These are phyloP conservation scores for Amiota mariae DNA, from an alignment of 2,888 invertebrate genomes.

Conservation along the genomic window DNA sequence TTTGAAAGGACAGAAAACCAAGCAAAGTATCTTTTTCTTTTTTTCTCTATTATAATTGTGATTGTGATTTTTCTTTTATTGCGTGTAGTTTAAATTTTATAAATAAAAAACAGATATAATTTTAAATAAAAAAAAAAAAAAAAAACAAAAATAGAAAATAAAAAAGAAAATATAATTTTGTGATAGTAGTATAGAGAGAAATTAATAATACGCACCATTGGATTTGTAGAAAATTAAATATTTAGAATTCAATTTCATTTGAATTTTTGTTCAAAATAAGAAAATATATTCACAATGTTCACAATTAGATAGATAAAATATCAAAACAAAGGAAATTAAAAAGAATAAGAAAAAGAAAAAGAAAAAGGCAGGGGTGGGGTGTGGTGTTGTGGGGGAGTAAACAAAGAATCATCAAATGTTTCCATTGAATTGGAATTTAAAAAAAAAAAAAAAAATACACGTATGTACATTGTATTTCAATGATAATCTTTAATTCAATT, in stretches of 20 bases:
- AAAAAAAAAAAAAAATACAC: too few relatives aligned
- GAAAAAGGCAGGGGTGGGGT: not conserved
- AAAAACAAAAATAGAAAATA: not conserved
- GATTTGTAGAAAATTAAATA: not conserved
- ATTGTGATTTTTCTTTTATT: constrained; percentile 14
- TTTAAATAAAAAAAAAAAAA: constrained; percentile 5
- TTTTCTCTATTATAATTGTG: constrained; percentile 25
- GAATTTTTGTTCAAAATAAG: not conserved
- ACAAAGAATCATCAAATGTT: too few relatives aligned
- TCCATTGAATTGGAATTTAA: too few relatives aligned
- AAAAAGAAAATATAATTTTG: not conserved
- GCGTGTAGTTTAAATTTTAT: constrained; percentile 9
- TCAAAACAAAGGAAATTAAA: not conserved
- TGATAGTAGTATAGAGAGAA: not conserved
- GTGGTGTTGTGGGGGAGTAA: too few relatives aligned
- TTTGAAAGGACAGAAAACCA: constrained; percentile 63
- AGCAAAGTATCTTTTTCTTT: constrained; percentile 56
- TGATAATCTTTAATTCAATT: too few relatives aligned
- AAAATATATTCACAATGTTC: not conserved
- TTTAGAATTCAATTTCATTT: too few relatives aligned
- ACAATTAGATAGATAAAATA: not conserved
- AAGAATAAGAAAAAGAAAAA: not conserved
- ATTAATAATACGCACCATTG: not conserved
- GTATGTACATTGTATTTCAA: too few relatives aligned
- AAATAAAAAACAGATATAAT: not conserved